Conservation (phyloP, 2,113 vertebrate species). For the Gasterosteus nipponicus region DNA sequence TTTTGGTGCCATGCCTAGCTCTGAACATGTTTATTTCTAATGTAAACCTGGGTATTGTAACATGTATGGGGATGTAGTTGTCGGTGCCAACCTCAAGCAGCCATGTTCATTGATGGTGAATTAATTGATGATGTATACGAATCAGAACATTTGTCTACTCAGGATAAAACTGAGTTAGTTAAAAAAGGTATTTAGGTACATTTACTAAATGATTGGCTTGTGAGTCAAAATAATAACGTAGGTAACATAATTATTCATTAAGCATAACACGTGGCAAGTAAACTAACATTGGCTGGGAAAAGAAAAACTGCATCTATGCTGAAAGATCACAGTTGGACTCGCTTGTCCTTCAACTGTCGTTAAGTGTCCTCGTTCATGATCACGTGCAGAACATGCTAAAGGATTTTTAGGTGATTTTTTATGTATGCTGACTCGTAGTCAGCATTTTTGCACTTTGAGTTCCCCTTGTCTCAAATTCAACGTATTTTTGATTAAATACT, state of each 20-base stretch:
- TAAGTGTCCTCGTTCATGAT: background rate
- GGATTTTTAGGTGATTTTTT: background rate
- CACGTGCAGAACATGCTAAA: background rate
- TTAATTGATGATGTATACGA: background rate
- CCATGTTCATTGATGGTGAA: background rate
- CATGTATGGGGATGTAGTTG: background rate
- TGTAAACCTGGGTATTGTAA: background rate
- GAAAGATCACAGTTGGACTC: background rate
- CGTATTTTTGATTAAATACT: background rate
- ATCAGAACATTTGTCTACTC: background rate
- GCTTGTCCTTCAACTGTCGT: background rate
- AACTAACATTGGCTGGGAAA: background rate
- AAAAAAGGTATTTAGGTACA: background rate
- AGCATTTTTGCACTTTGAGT: background rate
- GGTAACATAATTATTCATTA: background rate
- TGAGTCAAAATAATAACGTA: background rate
- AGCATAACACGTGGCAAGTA: background rate
- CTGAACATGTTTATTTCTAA: background rate
- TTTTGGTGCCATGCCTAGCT: background rate
- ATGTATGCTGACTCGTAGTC: background rate
- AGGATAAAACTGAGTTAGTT: background rate
- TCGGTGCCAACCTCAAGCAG: background rate
- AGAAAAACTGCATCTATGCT: background rate
- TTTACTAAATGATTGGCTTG: background rate
- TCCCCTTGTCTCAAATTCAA: background rate